Evolutionary conservation across 2,797 vertebrate genomes (phyloP), one percentile per base, ranked within the genome.

Genomic region (Lithobates sylvaticus): DNA sequence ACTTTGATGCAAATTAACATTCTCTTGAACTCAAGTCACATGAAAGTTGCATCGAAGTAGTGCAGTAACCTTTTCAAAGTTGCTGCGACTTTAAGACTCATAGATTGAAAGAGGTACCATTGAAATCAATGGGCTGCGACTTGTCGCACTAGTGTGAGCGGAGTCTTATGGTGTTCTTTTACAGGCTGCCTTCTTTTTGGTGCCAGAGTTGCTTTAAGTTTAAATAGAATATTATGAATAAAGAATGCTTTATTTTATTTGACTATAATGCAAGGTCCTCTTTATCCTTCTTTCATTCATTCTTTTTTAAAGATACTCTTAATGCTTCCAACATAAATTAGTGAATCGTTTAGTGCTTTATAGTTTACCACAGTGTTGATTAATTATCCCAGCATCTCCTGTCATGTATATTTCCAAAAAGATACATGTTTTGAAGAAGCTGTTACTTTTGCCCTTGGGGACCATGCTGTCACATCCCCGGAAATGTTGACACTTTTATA

Each of bases 401-500:
- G 61, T 69, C 81, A 68, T 50, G 68, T 76, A 84, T 76, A 68
- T 84, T 76, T 75, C 72, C 65, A 50, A 83, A 64, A 73, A 76
- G 73, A 54, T 71, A 9, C 47, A 39, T 36, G 75, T 84, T 71
- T 39, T 27, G 47, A 58, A 27, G 42, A 77, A 70, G 65, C 42
- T 23, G 42, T 84, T 84, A 50, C 54, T 72, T 64, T 78, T 78
- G 65, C 69, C 76, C 77, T 54, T 64, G 54, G 68, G 50, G 76
- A 84, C 78, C 44, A 23, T 26, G 29, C 54, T 71, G 65, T 78
- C 83, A 84, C 61, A 27, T 83, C 70, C 42, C 42, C 42, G 42
- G 75, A 77, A 78, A 78, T 71, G 75, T 23, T 71, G 75, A 68
- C 42, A 64, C 50, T 78, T 70, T 78, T 65, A 70, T 78, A 78